A percentile compares a stretch with the other conserved stretches of the same genome.
phyloP scores from a whole-genome alignment of 2,113 vertebrate species.

The Ophthalmolycus amberensis region DNA sequence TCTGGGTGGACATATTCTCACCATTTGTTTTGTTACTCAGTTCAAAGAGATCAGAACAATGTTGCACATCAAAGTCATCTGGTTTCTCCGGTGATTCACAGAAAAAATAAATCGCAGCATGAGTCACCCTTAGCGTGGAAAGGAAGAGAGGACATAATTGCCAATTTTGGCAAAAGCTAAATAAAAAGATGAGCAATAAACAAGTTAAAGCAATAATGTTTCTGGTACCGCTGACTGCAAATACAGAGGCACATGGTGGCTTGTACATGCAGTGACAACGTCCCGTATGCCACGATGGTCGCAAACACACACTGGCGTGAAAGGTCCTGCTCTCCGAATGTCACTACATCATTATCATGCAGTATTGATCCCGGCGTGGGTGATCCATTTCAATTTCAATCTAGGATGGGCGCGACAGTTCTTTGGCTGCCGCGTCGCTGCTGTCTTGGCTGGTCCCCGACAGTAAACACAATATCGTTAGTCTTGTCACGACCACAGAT shows the following conservation, averaged over 20 bases:
- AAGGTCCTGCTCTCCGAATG: conserved; percentile 49
- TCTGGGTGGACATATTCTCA: background rate
- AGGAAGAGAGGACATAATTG: background rate
- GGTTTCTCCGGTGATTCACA: conserved; percentile 24
- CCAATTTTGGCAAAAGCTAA: conserved; percentile 1
- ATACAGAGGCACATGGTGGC: background rate
- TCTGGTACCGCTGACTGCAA: background rate
- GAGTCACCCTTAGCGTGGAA: conserved; percentile 1
- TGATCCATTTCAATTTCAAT: conserved; percentile 62
- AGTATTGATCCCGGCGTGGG: conserved; percentile 66
- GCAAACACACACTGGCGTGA: conserved; percentile 18
- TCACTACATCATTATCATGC: conserved; percentile 72
- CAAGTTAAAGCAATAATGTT: background rate
- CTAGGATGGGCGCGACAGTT: conserved; percentile 59
- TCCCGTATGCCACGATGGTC: background rate
- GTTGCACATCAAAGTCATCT: conserved; percentile 19
- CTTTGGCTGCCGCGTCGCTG: conserved; percentile 23
- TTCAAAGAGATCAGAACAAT: conserved; percentile 16
- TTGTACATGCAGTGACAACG: background rate
- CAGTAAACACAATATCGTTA: conserved; percentile 44
- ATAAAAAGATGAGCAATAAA: background rate
- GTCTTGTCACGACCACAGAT: conserved; percentile 41
- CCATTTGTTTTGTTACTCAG: background rate
- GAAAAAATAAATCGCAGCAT: conserved; percentile 2
- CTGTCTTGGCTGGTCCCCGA: conserved; percentile 22